These are phyloP conservation scores for Yponomeuta malinellus DNA, from an alignment of 2,888 invertebrate species.

Conservation along the genomic window DNA sequence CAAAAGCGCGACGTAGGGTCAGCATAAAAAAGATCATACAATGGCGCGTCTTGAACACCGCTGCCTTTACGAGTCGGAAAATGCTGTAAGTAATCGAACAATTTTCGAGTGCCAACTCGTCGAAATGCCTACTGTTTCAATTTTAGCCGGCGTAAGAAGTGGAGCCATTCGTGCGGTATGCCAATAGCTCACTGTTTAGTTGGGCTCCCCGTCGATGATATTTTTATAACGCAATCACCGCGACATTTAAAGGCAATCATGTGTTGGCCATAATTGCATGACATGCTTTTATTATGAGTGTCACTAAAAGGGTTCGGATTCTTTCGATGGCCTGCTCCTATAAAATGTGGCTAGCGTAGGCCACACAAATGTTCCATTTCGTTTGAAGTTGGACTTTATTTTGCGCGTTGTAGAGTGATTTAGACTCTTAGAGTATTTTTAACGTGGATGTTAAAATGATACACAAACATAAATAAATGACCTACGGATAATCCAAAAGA, in stretches of 20 bases:
- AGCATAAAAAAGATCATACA: conserved; percentile 16
- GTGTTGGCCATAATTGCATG: conserved; percentile 8
- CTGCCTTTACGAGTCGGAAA: conserved; percentile 31
- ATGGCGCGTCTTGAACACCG: neutral
- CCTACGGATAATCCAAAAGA: too few species aligned
- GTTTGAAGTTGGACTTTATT: neutral
- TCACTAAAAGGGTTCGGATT: neutral
- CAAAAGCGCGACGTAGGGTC: conserved; percentile 19
- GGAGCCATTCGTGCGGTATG: conserved; percentile 25
- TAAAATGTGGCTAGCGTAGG: conserved; percentile 4
- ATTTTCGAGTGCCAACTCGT: conserved; percentile 27
- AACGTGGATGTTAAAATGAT: neutral
- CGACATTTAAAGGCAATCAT: conserved; percentile 10
- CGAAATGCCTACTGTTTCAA: conserved; percentile 43
- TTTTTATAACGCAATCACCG: conserved; percentile 19
- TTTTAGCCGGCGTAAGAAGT: conserved; percentile 32
- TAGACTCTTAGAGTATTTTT: neutral
- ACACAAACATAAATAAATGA: too few species aligned
- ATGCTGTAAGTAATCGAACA: conserved; percentile 44
- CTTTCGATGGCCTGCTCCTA: neutral
- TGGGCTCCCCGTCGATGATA: conserved; percentile 29
- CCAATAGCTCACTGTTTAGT: conserved; percentile 20
- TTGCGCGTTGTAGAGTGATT: neutral
- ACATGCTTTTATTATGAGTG: conserved; percentile 3
- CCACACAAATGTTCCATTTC: neutral